Percentiles rank a stretch among this genome's conserved stretches.
Conservation (phyloP, 2,113 vertebrate genomes). For the Phocoena phocoena region DNA sequence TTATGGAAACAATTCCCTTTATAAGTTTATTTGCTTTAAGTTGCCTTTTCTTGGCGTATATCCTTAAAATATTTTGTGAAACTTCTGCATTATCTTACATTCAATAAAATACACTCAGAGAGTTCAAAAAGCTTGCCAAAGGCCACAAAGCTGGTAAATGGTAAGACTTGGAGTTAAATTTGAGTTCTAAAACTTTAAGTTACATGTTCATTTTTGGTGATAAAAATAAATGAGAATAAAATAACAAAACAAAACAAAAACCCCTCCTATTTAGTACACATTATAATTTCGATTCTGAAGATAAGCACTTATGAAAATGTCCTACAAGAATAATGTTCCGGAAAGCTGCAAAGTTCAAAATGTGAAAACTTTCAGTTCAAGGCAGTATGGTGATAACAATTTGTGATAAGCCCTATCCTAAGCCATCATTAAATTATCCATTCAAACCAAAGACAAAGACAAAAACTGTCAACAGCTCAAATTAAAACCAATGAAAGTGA, state of each 20-base stretch:
- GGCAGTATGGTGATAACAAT: no score
- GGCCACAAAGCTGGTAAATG: not conserved
- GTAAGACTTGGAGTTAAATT: not conserved
- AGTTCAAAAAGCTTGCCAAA: not conserved
- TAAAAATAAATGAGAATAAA: not conserved
- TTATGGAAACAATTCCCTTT: not conserved
- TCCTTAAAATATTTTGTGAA: not conserved
- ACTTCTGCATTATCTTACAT: not conserved
- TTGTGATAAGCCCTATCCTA: not conserved
- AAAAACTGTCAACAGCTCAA: not conserved
- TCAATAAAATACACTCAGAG: not conserved
- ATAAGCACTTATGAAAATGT: not conserved
- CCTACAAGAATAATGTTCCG: not conserved
- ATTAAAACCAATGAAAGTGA: not conserved
- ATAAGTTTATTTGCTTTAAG: not conserved
- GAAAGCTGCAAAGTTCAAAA: not conserved
- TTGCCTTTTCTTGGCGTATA: not conserved
- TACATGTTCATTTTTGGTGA: not conserved
- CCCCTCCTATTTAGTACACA: not conserved
- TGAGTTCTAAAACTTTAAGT: not conserved
- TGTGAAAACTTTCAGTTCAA: not conserved
- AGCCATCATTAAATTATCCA: not conserved
- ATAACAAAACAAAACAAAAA: not conserved
- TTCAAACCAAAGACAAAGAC: not conserved
- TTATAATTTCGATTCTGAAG: not conserved